Base-by-base conservation (phyloP, 2,797 vertebrate genomes). In the Rachycentron canadum region DNA sequence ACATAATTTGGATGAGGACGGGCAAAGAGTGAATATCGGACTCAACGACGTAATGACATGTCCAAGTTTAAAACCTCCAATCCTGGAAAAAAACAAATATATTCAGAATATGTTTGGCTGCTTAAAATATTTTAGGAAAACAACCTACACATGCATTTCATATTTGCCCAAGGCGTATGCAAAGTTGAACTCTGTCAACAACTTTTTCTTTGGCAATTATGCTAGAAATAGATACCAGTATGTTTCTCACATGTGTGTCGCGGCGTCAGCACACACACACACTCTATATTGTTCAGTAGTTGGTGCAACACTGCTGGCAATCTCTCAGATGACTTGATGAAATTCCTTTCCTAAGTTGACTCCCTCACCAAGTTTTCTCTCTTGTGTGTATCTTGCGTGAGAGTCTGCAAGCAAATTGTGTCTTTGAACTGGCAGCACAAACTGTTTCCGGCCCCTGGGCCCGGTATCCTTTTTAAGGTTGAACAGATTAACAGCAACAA, bases 261-360 rank as follows among this genome's bases (percentile, higher is more conserved):
- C 21, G 52, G 36, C 47, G 41, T 75, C 64, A 56, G 30, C 21
- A 69, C 41, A 56, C 25, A 50, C 66, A 38, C 23, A 50, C 49
- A 50, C 23, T 5, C 21, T n/a, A n/a, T 23, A 67, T 19, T 73
- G 69, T 80, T 78, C 56, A 47, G 67, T 55, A 68, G 66, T 61
- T 61, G 61, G 60, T n/a, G 36, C 76, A 60, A 57, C 3, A 52
- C 80, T 89, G 75, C 47, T 1, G 66, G 71, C 71, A 62, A 62
- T 77, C 67, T 89, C 28, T 43, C 63, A 78, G 57, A 88, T 53
- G n/a, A 79, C 73, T 60, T 64, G 75, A 84, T 43, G 21, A 79
- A 69, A 59, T 75, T 78, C 23, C 30, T 80, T 52, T 60, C 40
- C 32, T 49, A 52, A 63, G 43, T 78, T 57, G 16, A 13, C 50